Base-by-base conservation (phyloP, 2,888 invertebrate genomes). In the Eremobia ochroleuca region DNA sequence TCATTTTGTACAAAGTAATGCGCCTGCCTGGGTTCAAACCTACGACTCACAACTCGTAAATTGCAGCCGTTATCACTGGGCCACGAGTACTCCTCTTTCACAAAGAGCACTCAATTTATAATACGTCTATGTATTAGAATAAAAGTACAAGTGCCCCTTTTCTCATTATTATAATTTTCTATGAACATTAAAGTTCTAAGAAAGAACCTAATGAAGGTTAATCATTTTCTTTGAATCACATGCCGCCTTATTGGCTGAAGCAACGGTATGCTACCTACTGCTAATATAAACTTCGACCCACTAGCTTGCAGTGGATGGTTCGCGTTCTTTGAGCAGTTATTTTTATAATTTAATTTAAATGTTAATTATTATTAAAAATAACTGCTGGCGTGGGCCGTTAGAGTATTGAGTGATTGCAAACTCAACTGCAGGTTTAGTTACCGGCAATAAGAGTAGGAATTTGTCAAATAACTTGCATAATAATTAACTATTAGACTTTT, bases 151-250 rank as follows among this genome's bases (percentile, higher is more conserved):
- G 52, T 84, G 72, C 46, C 18, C n/a, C 4, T n/a, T 67, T 83
- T 73, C 72, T 62, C 81, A 83, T 84, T 66, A 83, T 82, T 79
- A 76, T 49, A 40, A 62, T 66, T 55, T 83, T 84, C 76, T 81
- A 59, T n/a, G 62, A 84, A 81, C 49, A 49, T 70, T 76, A 46
- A 66, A 70, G 61, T 84, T 83, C 81, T 73, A 9, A 43, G 83
- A 77, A 82, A 15, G 25, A 52, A 73, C 15, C 58, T 73, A 80
- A 72, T 80, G 85, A 70, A 81, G 62, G 81, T 59, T 76, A 81
- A 83, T 81, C 37, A 81, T 64, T 84, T 82, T 80, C 77, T 67
- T 81, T 67, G 81, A 84, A 84, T 65, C 34, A 58, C 37, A 61
- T 66, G 77, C 77, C 75, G 34, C 76, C 11, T 55, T 75, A 68